Evolutionary conservation across 2,797 vertebrate genomes (phyloP).

Genomic region (Manis pentadactyla): DNA sequence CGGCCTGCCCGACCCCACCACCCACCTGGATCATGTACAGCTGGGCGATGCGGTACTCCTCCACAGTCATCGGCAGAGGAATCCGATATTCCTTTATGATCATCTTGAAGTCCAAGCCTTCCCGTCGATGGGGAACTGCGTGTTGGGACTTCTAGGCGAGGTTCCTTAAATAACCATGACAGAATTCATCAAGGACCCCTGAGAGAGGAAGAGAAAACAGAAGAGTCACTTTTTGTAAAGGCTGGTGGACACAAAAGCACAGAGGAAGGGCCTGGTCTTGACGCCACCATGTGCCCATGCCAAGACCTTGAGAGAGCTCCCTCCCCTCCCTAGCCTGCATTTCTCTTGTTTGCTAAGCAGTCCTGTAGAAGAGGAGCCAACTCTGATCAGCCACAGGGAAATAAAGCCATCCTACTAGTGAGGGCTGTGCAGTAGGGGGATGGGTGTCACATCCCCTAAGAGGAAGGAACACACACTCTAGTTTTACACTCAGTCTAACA

Average conservation of each 20-base stretch:
- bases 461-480: rapidly evolving
- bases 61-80: conserved; percentile 98
- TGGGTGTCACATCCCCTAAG: rapidly evolving
- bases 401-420: neutral
- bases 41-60: conserved; percentile 99
- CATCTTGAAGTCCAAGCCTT: conserved; percentile 91
- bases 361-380: neutral
- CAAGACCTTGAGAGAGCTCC: neutral
- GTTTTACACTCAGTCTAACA: neutral
- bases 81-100: conserved; percentile 98
- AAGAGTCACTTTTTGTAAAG: conserved; percentile 5
- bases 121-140: conserved; percentile 79
- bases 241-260: neutral
- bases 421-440: neutral
- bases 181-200: conserved; percentile 90
- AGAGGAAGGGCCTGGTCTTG: neutral
- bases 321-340: neutral
- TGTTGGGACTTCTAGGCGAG: conserved; percentile 83
- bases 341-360: neutral
- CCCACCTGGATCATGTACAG: conserved; percentile 99
- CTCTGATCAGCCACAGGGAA: neutral
- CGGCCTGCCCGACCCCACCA: rapidly evolving
- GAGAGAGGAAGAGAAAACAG: neutral
- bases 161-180: conserved; percentile 87
- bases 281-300: neutral